Evolutionary conservation across 2,113 vertebrate species (phyloP).

Genomic region (Rattus rattus): DNA sequence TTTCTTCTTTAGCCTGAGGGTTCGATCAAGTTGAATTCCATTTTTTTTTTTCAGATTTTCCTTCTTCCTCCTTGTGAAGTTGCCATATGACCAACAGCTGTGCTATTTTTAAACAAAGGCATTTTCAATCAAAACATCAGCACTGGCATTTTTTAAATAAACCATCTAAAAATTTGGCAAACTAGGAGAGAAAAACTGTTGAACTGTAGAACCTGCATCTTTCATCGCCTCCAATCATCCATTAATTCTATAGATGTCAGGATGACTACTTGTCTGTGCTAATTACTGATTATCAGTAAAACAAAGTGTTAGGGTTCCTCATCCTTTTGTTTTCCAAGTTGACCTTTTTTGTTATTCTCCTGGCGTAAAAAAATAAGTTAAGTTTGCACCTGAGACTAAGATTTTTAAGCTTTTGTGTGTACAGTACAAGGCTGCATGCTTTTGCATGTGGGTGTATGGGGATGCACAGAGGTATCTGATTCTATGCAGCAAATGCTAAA

Average conservation of each 20-base stretch:
- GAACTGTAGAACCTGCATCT: conserved; percentile 55
- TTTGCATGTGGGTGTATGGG: not conserved
- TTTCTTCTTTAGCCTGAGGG: not conserved
- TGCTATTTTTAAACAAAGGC: conserved; percentile 76
- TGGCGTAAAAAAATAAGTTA: not conserved
- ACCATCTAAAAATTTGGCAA: conserved; percentile 80
- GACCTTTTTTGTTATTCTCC: not conserved
- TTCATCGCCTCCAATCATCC: conserved; percentile 40
- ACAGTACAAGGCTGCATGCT: not conserved
- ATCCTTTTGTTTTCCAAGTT: not conserved
- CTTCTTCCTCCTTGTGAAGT: conserved; percentile 44
- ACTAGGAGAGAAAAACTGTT: conserved; percentile 31
- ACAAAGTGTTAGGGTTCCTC: conserved; percentile 61
- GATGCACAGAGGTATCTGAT: too few species aligned
- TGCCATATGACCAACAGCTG: conserved; percentile 80
- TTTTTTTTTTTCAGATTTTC: conserved; percentile 23
- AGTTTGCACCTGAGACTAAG: not conserved
- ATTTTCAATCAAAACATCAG: conserved; percentile 76
- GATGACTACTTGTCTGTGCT: conserved; percentile 57
- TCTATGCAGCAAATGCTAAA: not conserved
- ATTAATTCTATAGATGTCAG: conserved; percentile 70
- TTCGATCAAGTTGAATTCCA: not conserved
- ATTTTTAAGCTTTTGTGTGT: not conserved
- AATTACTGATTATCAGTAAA: conserved; percentile 79
- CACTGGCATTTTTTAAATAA: conserved; percentile 79